A percentile compares a stretch with the other conserved stretches of the same genome.
Conservation (phyloP, 2,888 invertebrate genomes). For the Nomada ruficornis region DNA sequence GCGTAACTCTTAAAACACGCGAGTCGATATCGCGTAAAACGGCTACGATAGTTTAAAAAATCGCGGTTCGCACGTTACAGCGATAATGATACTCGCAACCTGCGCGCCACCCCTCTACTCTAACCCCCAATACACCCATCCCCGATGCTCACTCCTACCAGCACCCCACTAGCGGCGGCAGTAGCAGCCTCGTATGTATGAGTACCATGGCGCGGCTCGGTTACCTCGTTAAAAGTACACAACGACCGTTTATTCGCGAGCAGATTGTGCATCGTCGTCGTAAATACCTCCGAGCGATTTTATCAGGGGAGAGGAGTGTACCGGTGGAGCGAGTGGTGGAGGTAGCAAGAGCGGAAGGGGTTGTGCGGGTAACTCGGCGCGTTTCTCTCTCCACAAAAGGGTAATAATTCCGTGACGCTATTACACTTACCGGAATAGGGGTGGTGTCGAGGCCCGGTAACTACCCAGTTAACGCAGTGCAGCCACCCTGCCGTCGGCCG, state of each 20-base stretch:
- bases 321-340: background rate
- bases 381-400: conserved; percentile 74
- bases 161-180: background rate
- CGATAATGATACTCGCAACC: conserved; percentile 46
- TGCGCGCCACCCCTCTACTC: background rate
- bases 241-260: conserved; percentile 71
- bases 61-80: conserved; percentile 28
- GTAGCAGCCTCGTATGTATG: conserved; percentile 14
- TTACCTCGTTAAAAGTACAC: conserved; percentile 71
- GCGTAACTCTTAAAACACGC: conserved; percentile 11
- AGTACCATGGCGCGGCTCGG: conserved; percentile 44
- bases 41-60: conserved; percentile 39
- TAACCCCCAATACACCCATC: background rate
- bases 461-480: conserved; percentile 78
- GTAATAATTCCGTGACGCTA: conserved; percentile 79
- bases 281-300: conserved; percentile 77
- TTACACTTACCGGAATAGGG: conserved; percentile 80
- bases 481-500: conserved; percentile 55
- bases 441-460: conserved; percentile 70
- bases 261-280: conserved; percentile 77
- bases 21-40: conserved; percentile 3
- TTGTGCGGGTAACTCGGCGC: conserved; percentile 39
- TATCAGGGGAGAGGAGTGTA: conserved; percentile 66
- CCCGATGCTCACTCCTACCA: background rate
- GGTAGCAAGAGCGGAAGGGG: background rate